Evolutionary conservation across 2,113 vertebrate genomes (phyloP), one percentile per base, ranked within the genome.

Genomic region (Cisticola juncidis): DNA sequence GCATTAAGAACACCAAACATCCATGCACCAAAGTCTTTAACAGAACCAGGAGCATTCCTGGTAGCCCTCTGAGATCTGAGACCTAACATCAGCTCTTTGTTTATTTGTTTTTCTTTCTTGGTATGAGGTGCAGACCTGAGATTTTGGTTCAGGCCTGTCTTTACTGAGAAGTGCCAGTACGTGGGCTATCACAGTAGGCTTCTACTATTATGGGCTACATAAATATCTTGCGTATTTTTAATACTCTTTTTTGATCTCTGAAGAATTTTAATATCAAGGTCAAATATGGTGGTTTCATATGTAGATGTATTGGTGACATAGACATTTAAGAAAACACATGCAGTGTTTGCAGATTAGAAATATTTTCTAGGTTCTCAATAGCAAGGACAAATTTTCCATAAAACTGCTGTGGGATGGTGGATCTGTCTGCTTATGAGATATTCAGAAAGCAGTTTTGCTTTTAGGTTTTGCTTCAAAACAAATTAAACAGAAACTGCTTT

Each of bases 241-340:
- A 92, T 16, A 9, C 45, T 92, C 15, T 17, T 35, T 91, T 91
- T 96, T 97, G 86, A 94, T 97, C 91, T 95, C 91, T 90, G 78
- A 95, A 92, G 81, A 85, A 95, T 74, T 94, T 89, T 83, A 87
- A 42, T 97, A 94, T 92, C 92, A 85, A 93, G 88, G 91, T 80
- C 88, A 97, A 96, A 95, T 66, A 64, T 50, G 73, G n/a, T 95
- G 28, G 44, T 94, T 91, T 94, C 53, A 33, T 56, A 68, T 28
- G 31, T 54, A 62, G 70, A 76, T 51, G 4, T 70, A 79, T 64
- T 26, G 13, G 45, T 90, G 33, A 90, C 35, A 80, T 31, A 64
- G 28, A 51, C 20, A 68, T 86, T 86, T 58, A 86, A 89, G 58
- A 91, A 91, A 94, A 88, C 23, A 8, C 7, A 28, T 71, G 11